Evolutionary conservation across 2,797 vertebrate species (phyloP).

Genomic region (Peromyscus attwateri): DNA sequence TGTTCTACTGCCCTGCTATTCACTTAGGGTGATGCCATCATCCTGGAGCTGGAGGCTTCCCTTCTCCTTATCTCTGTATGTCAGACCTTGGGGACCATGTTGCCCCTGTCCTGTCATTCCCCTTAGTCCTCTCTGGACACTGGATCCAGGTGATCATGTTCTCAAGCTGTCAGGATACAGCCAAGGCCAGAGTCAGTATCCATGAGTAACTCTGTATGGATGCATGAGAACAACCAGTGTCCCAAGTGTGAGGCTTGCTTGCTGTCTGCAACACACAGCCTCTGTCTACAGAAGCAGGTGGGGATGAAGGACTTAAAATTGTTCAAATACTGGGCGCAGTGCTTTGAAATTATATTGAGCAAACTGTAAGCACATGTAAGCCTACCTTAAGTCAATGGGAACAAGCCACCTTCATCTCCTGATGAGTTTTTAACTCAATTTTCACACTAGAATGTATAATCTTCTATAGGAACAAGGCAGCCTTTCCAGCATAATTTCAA

Average conservation of each 20-base stretch:
- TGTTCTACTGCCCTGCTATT: too few relatives aligned
- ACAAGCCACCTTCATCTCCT: slow-evolving; percentile 39
- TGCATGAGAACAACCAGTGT: not conserved
- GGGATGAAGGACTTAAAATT: not conserved
- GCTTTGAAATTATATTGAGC: slow-evolving; percentile 41
- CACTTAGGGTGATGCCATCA: not conserved
- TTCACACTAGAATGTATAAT: slow-evolving; percentile 67
- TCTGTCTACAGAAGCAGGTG: not conserved
- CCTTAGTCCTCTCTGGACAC: not conserved
- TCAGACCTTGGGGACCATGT: not conserved
- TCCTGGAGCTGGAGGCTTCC: not conserved
- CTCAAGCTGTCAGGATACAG: not conserved
- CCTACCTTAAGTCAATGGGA: slow-evolving; percentile 63
- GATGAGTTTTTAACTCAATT: slow-evolving; percentile 71
- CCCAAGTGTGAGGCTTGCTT: not conserved
- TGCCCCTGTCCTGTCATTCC: not conserved
- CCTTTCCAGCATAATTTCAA: slow-evolving; percentile 87
- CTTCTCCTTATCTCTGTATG: not conserved
- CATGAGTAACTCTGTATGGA: not conserved
- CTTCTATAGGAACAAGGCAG: slow-evolving; percentile 81
- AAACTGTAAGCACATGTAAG: slow-evolving; percentile 57
- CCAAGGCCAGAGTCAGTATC: too few relatives aligned
- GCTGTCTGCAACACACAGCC: not conserved
- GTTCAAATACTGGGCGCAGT: not conserved
- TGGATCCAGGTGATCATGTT: not conserved